These are phyloP conservation scores for Haemorhous mexicanus DNA, from an alignment of 2,113 vertebrate genomes.

Conservation along the genomic window DNA sequence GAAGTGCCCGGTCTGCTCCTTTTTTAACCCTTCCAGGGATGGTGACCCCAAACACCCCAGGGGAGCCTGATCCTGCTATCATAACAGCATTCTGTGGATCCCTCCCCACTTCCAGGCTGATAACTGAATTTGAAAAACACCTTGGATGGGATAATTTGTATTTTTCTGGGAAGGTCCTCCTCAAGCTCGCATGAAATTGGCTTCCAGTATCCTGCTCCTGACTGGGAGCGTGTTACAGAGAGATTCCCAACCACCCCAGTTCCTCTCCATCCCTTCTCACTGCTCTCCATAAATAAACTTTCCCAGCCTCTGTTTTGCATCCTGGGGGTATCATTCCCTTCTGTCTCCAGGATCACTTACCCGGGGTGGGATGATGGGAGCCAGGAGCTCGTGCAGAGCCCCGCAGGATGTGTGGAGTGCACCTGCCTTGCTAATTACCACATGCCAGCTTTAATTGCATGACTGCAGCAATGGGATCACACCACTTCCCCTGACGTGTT, in stretches of 20 bases:
- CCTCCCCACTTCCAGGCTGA: background rate
- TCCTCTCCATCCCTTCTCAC: too few species aligned
- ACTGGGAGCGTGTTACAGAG: too few species aligned
- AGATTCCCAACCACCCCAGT: too few species aligned
- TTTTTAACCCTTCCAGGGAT: background rate
- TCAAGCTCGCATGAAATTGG: fast-evolving
- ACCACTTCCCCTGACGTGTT: conserved; percentile 25
- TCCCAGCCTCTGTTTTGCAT: too few species aligned
- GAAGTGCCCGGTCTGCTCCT: fast-evolving
- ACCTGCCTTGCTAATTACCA: conserved; percentile 60
- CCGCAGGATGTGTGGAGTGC: background rate
- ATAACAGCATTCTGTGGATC: fast-evolving
- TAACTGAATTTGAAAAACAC: background rate
- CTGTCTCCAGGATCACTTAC: too few species aligned
- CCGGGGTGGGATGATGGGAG: background rate
- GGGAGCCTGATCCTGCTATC: background rate
- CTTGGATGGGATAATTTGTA: background rate
- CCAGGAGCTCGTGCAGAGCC: background rate
- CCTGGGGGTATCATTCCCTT: too few species aligned
- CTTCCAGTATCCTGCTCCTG: too few species aligned
- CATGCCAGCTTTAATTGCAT: conserved; percentile 61
- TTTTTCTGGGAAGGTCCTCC: background rate
- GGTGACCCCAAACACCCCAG: background rate
- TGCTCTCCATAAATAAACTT: too few species aligned
- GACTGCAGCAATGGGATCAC: conserved; percentile 23